Evolutionary conservation across 2,113 vertebrate species (phyloP).

Genomic region (Laticauda laticaudata): DNA sequence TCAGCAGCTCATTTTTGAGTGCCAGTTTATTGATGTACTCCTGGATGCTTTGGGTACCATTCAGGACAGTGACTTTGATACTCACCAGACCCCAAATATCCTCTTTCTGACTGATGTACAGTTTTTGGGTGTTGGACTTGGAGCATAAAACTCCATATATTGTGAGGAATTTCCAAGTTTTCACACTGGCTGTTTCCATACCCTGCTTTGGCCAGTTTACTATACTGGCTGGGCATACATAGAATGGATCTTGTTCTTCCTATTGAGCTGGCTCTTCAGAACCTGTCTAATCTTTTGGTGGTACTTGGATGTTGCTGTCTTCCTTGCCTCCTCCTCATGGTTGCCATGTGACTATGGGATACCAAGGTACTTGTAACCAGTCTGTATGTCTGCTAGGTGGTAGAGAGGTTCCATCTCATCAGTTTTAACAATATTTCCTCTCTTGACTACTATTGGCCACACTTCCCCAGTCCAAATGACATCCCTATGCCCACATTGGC

Average conservation of each 20-base stretch:
- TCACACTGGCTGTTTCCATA: background rate
- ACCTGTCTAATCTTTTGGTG: background rate
- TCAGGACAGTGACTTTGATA: too few species aligned
- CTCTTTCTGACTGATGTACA: too few species aligned
- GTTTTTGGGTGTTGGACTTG: too few species aligned
- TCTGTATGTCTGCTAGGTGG: background rate
- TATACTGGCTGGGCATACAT: background rate
- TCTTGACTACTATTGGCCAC: background rate
- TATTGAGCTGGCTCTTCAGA: background rate
- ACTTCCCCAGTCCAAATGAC: background rate
- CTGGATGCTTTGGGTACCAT: too few species aligned
- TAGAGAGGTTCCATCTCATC: background rate
- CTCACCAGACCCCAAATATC: too few species aligned
- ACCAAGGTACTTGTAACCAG: background rate
- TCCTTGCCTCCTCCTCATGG: background rate
- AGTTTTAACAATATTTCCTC: background rate
- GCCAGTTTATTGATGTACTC: too few species aligned
- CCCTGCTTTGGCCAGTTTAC: background rate
- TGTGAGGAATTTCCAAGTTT: background rate
- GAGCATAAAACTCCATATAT: background rate
- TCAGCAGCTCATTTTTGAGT: too few species aligned
- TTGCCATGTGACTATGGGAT: background rate
- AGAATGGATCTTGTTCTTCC: background rate
- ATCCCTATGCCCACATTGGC: background rate
- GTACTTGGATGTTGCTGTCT: background rate